Base-by-base conservation (phyloP, 2,113 vertebrate genomes). In the Corvus moneduloides region DNA sequence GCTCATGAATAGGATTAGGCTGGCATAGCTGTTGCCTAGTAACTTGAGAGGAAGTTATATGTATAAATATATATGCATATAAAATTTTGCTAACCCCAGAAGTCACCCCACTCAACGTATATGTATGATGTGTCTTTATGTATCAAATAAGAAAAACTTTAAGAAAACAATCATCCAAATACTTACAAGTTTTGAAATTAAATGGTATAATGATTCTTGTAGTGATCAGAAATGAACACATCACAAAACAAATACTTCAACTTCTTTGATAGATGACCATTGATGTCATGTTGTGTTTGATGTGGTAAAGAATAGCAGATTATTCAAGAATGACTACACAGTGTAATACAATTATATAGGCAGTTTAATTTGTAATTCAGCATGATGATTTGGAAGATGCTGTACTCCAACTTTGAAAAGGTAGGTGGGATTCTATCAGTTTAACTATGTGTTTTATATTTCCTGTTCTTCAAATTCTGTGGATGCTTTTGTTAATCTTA, bases 391-490 rank as follows among this genome's bases (percentile, higher is more conserved):
- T 80, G 39, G 13, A 89, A 76, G 46, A 49, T 1, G 1, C 1
- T 66, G 4, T 37, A 43, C 6, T 23, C 28, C 35, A 69, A 64
- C 32, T 68, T 82, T 44, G 48, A 64, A 83, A 85, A 69, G 10
- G 1, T 35, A 49, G 5, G 1, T 12, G 4, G 7, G 2, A 46
- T 84, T 51, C 19, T 76, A 2, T 66, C 11, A 32, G 3, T 41
- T 43, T 69, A 46, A 43, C 14, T 46, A 6, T 16, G 15, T 33
- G 11, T 4, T 94, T 72, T 78, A 9, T 59, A 67, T 81, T 89
- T 80, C 16, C 27, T 16, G 1, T 7, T 24, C 9, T 84, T 89
- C 21, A 33, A 77, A 33, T 4, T 51, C 16, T 37, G 1, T 41
- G 16, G 44, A 35, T 4, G 5, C 16, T 80, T 77, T 48, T 51